Evolutionary conservation across 1,140 invertebrate species (phyloP), one percentile per base, ranked within the genome.

Genomic region (Ruditapes philippinarum): DNA sequence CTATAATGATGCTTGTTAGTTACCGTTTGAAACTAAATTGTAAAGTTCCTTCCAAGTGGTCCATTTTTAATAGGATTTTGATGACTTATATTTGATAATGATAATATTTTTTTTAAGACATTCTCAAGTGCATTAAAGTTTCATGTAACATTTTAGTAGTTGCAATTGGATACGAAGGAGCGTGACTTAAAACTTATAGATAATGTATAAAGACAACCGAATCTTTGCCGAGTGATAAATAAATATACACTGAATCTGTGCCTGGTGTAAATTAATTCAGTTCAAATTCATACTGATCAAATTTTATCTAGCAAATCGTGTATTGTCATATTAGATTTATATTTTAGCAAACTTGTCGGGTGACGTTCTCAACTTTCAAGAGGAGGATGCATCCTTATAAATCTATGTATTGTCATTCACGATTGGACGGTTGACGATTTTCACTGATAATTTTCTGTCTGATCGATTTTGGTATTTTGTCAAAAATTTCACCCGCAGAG

Each of bases 301-400:
- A 88, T 88, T 88, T 79, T 88, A 88, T 88, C 85, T 88, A 80
- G 74, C 85, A 88, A 88, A 88, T 88, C 85, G 85, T 80, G 85
- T 88, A 88, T 88, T 88, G 85, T 80, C 85, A 88, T 88, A 88
- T 68, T 42, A 88, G 85, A 88, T 79, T 79, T 88, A 88, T 88
- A 60, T 78, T 73, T 88, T 78, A 38, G 57, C 65, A 65, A 80
- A 79, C 85, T 65, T 11, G 57, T 68, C 45, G 31, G 49, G 62
- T 76, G 51, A 60, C 54, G 45, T 65, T 79, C 74, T 88, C 85
- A 62, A 7, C 76, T 88, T 80, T 33, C 74, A 88, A 73, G 54
- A 31, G 28, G 49, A 40, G 82, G 82, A 84, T 84, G 82, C 68
- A 70, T 54, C 74, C 74, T n/a, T 70, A 70, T 84, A 73, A 84